Evolutionary conservation across 1,140 invertebrate species (phyloP).

Genomic region (Amyelois transitella): DNA sequence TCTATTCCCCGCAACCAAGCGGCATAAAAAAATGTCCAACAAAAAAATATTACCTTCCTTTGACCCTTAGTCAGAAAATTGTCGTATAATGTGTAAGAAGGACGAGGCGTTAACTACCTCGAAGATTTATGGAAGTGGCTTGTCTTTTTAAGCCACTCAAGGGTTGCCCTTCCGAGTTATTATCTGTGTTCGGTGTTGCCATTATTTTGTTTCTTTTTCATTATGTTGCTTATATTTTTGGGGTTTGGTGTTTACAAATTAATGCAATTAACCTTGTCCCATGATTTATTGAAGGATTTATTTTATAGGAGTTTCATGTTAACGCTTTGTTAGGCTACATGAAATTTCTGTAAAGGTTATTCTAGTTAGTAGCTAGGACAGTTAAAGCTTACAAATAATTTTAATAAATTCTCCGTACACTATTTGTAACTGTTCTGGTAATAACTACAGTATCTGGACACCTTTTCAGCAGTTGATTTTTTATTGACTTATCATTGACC

Average conservation of each 20-base stretch:
- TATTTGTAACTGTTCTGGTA: no score
- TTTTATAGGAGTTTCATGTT: not conserved
- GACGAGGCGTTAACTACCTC: constrained; percentile 42
- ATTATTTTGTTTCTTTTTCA: constrained; percentile 39
- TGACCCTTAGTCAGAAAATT: not conserved
- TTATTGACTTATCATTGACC: no score
- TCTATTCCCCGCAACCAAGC: no score
- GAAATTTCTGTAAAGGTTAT: not conserved
- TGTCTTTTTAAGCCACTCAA: constrained; percentile 41
- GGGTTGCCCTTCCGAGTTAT: constrained; percentile 39
- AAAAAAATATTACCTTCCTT: not conserved
- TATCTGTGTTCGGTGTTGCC: constrained; percentile 35
- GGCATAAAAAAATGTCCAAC: no score
- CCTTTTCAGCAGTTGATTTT: no score
- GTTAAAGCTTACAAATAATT: no score
- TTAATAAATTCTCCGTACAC: no score
- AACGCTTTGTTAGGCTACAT: not conserved
- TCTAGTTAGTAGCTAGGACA: no score
- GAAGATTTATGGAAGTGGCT: constrained; percentile 50
- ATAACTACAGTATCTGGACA: no score
- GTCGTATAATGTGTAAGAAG: not conserved
- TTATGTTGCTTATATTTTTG: constrained; percentile 26
- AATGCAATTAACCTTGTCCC: no score
- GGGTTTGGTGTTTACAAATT: no score
- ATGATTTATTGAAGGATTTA: not conserved